phyloP scores from a whole-genome alignment of 2,797 vertebrate genomes.

The Lepilemur septentrionalis region DNA sequence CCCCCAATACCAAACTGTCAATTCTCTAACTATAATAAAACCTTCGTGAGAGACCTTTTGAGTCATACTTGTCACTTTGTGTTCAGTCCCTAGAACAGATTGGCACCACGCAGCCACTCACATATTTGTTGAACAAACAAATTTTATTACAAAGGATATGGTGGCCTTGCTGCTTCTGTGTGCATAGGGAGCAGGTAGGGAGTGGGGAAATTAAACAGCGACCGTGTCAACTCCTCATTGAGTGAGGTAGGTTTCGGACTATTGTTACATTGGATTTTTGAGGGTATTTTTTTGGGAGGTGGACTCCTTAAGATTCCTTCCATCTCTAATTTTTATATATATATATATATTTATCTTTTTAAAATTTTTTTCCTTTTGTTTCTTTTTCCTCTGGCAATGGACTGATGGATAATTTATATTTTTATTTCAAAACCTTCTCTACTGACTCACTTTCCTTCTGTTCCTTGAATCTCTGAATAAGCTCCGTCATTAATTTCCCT shows the following conservation, averaged over 20 bases:
- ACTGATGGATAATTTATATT: background rate
- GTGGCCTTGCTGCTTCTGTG: background rate
- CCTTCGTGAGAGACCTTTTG: background rate
- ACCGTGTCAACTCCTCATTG: background rate
- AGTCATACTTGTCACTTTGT: background rate
- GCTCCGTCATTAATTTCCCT: background rate
- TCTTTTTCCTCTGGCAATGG: no score
- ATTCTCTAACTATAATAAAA: slow-evolving; percentile 23
- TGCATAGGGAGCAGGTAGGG: background rate
- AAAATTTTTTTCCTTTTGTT: no score
- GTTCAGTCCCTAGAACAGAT: background rate
- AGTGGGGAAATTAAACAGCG: background rate
- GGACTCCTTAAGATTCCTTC: background rate
- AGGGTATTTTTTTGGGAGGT: background rate
- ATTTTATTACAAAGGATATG: background rate
- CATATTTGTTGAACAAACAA: slow-evolving; percentile 5
- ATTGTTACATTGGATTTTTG: background rate
- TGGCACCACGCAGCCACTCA: background rate
- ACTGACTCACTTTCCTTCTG: background rate
- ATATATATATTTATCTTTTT: no score
- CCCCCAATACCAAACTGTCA: background rate
- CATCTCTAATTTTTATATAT: background rate
- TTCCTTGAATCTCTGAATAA: background rate
- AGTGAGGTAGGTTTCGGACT: background rate
- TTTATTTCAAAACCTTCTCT: background rate